Conservation (phyloP, 2,797 vertebrate genomes). For the Gila robusta region DNA sequence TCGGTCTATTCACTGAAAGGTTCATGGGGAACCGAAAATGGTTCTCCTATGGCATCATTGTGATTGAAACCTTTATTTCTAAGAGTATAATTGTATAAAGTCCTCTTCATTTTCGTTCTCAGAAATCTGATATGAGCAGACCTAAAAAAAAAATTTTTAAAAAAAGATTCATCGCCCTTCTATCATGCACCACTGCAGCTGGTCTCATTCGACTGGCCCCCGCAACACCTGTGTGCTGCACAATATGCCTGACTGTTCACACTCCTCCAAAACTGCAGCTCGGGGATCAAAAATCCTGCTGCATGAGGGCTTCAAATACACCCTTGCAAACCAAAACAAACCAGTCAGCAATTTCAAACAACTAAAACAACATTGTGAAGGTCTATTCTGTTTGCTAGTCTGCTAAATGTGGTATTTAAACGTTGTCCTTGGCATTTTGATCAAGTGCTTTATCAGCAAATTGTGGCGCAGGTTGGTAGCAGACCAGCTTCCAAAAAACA, state of each 20-base stretch:
- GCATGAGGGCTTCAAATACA: slow-evolving; percentile 4
- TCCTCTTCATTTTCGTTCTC: not conserved
- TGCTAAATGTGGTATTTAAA: slow-evolving; percentile 42
- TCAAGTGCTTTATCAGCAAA: slow-evolving; percentile 57
- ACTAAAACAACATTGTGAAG: slow-evolving; percentile 63
- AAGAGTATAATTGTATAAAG: not conserved
- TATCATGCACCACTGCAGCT: not conserved
- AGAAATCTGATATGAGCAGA: slow-evolving; percentile 9
- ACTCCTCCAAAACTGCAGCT: not conserved
- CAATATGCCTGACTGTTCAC: slow-evolving; percentile 14
- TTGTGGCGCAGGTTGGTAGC: slow-evolving; percentile 33
- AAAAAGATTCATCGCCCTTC: not conserved
- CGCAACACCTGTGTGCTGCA: slow-evolving; percentile 13
- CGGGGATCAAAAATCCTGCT: not conserved
- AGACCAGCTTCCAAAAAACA: slow-evolving; percentile 29
- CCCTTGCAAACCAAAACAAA: slow-evolving; percentile 64
- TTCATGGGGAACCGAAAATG: not conserved
- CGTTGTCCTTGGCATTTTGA: slow-evolving; percentile 28
- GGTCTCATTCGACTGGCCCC: not conserved
- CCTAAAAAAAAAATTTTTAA: not conserved
- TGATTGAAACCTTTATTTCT: not conserved
- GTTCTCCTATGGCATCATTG: not conserved
- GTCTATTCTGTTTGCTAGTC: slow-evolving; percentile 43
- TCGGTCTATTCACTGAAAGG: not conserved
- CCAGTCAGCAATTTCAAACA: slow-evolving; percentile 53